phyloP scores from a whole-genome alignment of 2,888 invertebrate species.

The Galerucella pusilla region DNA sequence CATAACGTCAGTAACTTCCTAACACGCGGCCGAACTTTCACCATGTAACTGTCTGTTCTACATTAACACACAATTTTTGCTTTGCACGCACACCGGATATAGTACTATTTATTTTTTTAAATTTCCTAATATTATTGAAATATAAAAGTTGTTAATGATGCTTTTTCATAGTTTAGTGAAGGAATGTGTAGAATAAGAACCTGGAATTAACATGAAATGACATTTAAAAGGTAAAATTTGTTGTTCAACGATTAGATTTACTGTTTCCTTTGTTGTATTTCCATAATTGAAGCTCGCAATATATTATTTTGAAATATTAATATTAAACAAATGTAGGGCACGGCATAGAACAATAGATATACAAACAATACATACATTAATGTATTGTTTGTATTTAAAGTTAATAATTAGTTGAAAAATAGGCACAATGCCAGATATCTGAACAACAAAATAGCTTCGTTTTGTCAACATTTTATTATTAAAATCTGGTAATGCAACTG shows the following conservation, averaged over 20 bases:
- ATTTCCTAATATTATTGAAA: neutral
- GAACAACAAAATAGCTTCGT: too few relatives aligned
- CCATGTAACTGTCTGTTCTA: conserved; percentile 32
- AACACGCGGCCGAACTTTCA: conserved; percentile 27
- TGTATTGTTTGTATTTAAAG: too few relatives aligned
- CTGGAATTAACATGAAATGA: conserved; percentile 14
- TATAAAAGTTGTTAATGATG: neutral
- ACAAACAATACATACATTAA: too few relatives aligned
- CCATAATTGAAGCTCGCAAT: neutral
- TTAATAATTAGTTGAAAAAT: too few relatives aligned
- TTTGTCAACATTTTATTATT: too few relatives aligned
- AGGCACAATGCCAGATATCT: too few relatives aligned
- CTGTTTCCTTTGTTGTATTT: neutral
- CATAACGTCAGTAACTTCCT: conserved; percentile 28
- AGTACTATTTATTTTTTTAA: conserved; percentile 18
- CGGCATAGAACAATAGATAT: too few relatives aligned
- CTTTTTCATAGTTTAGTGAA: conserved; percentile 8
- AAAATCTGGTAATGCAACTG: too few relatives aligned
- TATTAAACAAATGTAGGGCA: neutral
- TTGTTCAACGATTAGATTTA: neutral
- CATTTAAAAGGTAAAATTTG: conserved; percentile 12
- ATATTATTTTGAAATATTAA: too few relatives aligned
- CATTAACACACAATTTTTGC: conserved; percentile 32
- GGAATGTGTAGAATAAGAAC: conserved; percentile 3
- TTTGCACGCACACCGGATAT: conserved; percentile 34